Evolutionary conservation across 1,140 invertebrate species (phyloP), one percentile per base, ranked within the genome.

Genomic region (Goniozus legneri): DNA sequence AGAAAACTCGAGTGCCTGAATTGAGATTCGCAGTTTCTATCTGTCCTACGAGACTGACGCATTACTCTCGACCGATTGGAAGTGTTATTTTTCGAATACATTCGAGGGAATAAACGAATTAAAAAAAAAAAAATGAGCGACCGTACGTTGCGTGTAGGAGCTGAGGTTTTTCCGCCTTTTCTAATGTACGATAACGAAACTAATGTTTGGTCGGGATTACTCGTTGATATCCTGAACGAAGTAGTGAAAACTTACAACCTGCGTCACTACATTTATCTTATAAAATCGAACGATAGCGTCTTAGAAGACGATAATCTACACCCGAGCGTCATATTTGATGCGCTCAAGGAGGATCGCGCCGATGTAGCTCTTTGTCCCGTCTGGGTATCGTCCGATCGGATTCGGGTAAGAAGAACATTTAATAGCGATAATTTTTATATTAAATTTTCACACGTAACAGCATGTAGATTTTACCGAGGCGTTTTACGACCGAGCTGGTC

Each of bases 401-500:
- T 97, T 70, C 93, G 90, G 58, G 91, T 95, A 0, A 88, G 24
- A 4, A 10, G n/a, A n/a, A n/a, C n/a, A n/a, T n/a, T n/a, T n/a
- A n/a, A n/a, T n/a, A n/a, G n/a, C 4, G 4, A 27, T 27, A 27
- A 27, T 27, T 27, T n/a, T n/a, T 6, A 27, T 27, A 27, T 27
- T 27, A 10, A 4, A 6, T 27, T 10, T 10, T 27, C 10, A 6
- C 24, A 6, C 24, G 24, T 27, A 27, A 27, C 24, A 27, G 24
- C 4, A 58, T 15, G 58, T 97, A 0, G 94, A 96, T 69, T 97
- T 95, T 60, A 97, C 94, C 0, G 92, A 96, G 0, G 92, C 94
- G 0, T 96, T 94, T 64, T 97, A 97, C 65, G 95, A 97, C 75
- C 77, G 96, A 22, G 93, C 97, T 0, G 94, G 95, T 0, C 91